Conservation (phyloP, 1,140 invertebrate species). For the Dolichoris vasculosae region DNA sequence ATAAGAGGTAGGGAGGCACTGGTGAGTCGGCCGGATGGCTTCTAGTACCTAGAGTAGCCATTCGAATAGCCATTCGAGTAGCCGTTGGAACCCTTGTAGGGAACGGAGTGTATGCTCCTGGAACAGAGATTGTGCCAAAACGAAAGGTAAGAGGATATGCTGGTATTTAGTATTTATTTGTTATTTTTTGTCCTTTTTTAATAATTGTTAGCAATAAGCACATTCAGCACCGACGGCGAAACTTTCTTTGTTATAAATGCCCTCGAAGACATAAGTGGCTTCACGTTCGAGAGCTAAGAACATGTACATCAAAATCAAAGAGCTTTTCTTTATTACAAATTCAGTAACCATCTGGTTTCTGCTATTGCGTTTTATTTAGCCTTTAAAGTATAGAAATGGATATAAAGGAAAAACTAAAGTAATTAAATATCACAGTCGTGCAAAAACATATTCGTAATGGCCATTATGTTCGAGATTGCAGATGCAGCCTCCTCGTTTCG, state of each 20-base stretch:
- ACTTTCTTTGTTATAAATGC: neutral
- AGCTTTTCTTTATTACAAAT: neutral
- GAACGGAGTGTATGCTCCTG: slow-evolving; percentile 76
- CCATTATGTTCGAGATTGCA: neutral
- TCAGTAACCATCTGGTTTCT: neutral
- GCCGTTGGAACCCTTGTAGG: slow-evolving; percentile 75
- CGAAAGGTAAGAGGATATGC: slow-evolving; percentile 69
- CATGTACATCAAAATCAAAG: neutral
- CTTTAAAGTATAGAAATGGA: neutral
- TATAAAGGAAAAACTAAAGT: slow-evolving; percentile 34
- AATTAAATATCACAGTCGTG: slow-evolving; percentile 46
- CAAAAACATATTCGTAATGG: neutral
- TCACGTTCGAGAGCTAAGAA: neutral
- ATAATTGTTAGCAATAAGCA: slow-evolving; percentile 3
- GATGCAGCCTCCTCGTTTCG: neutral
- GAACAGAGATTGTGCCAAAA: slow-evolving; percentile 73
- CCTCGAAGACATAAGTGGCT: neutral
- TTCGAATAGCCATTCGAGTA: slow-evolving; percentile 75
- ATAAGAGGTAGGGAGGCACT: slow-evolving; percentile 21
- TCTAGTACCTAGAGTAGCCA: slow-evolving; percentile 75
- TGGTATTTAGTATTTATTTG: slow-evolving; percentile 45
- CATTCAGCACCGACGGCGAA: slow-evolving; percentile 17
- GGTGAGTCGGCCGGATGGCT: slow-evolving; percentile 67
- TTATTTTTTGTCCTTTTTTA: slow-evolving; percentile 28
- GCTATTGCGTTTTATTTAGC: neutral